Base-by-base conservation (phyloP, 2,113 vertebrate species). In the Forbesichthys papilliferus region DNA sequence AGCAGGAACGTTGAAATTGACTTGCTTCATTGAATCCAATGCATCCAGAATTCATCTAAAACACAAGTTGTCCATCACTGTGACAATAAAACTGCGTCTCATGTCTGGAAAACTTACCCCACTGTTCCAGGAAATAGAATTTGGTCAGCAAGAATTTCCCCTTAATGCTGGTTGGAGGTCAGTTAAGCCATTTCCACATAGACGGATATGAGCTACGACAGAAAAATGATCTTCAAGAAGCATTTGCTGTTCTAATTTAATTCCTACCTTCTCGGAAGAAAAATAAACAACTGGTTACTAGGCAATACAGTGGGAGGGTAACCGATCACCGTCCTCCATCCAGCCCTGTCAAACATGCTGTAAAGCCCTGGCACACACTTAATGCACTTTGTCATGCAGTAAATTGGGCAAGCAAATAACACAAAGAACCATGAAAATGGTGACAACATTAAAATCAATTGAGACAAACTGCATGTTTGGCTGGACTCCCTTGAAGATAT, bases 361-460 rank as follows among this genome's bases (percentile, higher is more conserved):
- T 52, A 52, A 52, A 52, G 13, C 47, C 48, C 61, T 12, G 20
- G 18, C 47, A 20, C 52, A 74, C 60, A 66, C 66, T 66, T 71
- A 74, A 69, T 77, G 11, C 61, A 71, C 63, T 77, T 61, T 68
- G 74, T 80, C 71, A 59, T 62, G 11, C 57, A 60, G 71, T 80
- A 53, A 48, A 68, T 72, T 47, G 4, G 77, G 52, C 55, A 68
- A 66, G 65, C 51, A 63, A 42, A 74, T 65, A 64, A 47, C 52
- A 61, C 36, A 61, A 33, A 68, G 61, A 68, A 59, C 59, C 27
- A 33, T 18, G 60, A 58, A 58, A 56, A 64, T n/a, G 18, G 8
- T 59, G 18, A 61, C 64, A 52, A 65, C 16, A 48, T 13, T 34
- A 52, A 64, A 71, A 62, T 47, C 51, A 65, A 69, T 78, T 34